Evolutionary conservation across 2,888 invertebrate species (phyloP), one percentile per base, ranked within the genome.

Genomic region (Thereva nobilitata): DNA sequence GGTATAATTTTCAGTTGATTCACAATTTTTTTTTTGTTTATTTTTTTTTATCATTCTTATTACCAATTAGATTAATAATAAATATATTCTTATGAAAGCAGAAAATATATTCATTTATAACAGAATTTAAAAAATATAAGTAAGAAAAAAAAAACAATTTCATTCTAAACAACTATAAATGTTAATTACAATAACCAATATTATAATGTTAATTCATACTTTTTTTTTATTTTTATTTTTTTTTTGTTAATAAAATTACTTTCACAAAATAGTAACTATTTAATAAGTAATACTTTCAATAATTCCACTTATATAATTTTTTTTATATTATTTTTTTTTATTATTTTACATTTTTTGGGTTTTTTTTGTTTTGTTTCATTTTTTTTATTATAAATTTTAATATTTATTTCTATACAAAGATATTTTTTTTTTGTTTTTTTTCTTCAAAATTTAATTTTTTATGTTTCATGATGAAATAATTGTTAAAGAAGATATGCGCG

Each of bases 1-100:
- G 61, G 61, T 61, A 61, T 61, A 61, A 61, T 61, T 59, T 59
- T 61, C 61, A 61, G 61, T 61, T 61, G 49, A 50, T 61, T 61
- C 50, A 50, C 61, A 61, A 41, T 61, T 50, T 34, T 35, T 49
- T 59, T 59, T 23, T 23, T 23, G 2, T 23, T 23, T 23, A 23
- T 23, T 23, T 23, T 23, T 23, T 23, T 23, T 23, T 23, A 23
- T 23, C 23, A 23, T 23, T 23, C 23, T 23, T 23, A 23, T 23
- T 23, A 23, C 23, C 23, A 23, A 23, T 23, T 23, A 23, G 23
- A 23, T 23, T 23, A 23, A 23, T 23, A 23, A 23, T 23, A 23
- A 23, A 23, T 23, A 23, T 23, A 23, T 23, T 23, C 23, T 23
- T 2, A 23, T 2, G 23, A 23, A 23, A 23, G 23, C 23, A 23